Evolutionary conservation across 2,797 vertebrate genomes (phyloP), one percentile per base, ranked within the genome.

Genomic region (Eleutherodactylus coqui): DNA sequence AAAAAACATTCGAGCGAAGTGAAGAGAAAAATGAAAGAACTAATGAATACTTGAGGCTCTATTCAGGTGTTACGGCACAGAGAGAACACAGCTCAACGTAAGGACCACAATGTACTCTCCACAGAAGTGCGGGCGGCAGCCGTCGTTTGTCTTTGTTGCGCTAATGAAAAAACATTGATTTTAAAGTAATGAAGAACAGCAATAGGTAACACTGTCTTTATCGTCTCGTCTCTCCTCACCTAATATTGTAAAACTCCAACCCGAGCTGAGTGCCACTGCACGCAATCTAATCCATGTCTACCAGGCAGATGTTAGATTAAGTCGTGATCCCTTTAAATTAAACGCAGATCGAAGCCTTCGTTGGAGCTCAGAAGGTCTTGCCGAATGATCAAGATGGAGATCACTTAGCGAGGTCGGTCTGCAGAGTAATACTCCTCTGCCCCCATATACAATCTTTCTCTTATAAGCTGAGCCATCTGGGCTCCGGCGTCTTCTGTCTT

Each of bases 151-250:
- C 62, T 78, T 70, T 79, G 83, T 79, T 62, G 60, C 62, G 11
- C 84, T 86, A 86, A 86, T 80, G 84, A 86, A 70, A 86, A 75
- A 85, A 41, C 62, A 79, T 67, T 79, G 83, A 85, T 79, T 76
- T 75, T 32, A 55, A 79, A 79, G 79, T 85, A 79, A 86, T 81
- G 78, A 64, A 75, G 69, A 75, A 34, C 45, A n/a, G 13, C 70
- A 75, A 62, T 51, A 64, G 77, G 78, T 81, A 69, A 64, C 43
- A 60, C 67, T 49, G 41, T 47, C 67, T 73, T 62, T 55, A 80
- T 86, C 53, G 58, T 24, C 45, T 51, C 64, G 19, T 80, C 69
- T 70, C 41, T 60, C 60, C 32, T 73, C 77, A 80, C 43, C 69
- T 58, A 62, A 38, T 60, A 75, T 11, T 21, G 51, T 32, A 75